phyloP scores from a whole-genome alignment of 2,888 invertebrate species.

The Ischnus inquisitorius region DNA sequence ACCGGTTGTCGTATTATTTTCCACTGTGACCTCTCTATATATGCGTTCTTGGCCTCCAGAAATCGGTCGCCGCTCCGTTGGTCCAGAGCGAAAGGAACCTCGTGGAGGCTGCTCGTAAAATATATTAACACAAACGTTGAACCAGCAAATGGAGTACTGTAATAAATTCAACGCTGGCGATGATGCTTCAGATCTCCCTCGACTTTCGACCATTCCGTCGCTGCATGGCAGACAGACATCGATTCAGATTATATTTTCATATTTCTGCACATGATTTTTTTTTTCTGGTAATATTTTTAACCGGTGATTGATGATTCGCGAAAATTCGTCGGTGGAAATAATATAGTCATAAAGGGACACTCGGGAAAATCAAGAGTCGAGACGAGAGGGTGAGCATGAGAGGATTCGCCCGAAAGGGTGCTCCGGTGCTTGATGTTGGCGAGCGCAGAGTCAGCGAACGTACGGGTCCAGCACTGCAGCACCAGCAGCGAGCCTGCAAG shows the following conservation, averaged over 20 bases:
- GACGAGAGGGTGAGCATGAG: slow-evolving; percentile 44
- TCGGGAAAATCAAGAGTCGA: slow-evolving; percentile 46
- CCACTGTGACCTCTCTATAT: slow-evolving; percentile 41
- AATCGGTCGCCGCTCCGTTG: neutral
- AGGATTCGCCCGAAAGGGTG: slow-evolving; percentile 51
- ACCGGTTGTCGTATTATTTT: slow-evolving; percentile 42
- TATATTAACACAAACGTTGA: slow-evolving; percentile 29
- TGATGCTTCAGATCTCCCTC: neutral
- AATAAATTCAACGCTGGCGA: neutral
- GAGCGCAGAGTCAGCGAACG: slow-evolving; percentile 78
- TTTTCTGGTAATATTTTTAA: neutral
- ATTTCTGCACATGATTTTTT: neutral
- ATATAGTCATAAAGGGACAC: slow-evolving; percentile 10
- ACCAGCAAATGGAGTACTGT: neutral
- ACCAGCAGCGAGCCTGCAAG: slow-evolving; percentile 31
- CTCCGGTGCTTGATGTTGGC: slow-evolving; percentile 51
- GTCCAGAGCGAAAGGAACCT: slow-evolving; percentile 40
- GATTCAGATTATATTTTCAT: neutral
- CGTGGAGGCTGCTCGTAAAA: slow-evolving; percentile 29
- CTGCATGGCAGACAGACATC: neutral
- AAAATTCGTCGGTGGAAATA: slow-evolving; percentile 32
- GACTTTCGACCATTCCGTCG: too few species aligned
- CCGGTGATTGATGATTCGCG: slow-evolving; percentile 27
- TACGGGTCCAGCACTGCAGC: slow-evolving; percentile 54
- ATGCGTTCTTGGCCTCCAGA: slow-evolving; percentile 12